Base-by-base conservation (phyloP, 2,113 vertebrate genomes). In the Oplegnathus fasciatus region DNA sequence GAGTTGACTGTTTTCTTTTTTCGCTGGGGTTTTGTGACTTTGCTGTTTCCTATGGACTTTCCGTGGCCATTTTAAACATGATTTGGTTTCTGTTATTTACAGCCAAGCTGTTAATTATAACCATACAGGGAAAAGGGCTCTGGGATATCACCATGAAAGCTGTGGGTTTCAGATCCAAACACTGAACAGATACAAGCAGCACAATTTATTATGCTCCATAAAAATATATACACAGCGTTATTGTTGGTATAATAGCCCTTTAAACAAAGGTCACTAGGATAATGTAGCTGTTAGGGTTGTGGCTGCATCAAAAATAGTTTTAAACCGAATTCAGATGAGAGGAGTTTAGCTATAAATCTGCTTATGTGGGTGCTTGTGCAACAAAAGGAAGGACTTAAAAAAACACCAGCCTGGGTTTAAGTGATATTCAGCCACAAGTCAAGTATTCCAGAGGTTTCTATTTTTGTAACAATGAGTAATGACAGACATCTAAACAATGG, bases 301-400 rank as follows among this genome's bases (percentile, higher is more conserved):
- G 78, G 86, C 80, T 86, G 65, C 70, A 85, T 83, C 83, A 58
- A 84, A n/a, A 90, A 88, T 60, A 69, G 55, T 82, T 88, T 85
- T 73, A 72, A 72, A 71, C 9, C 72, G 37, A 79, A 55, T 79
- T 78, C 58, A 88, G 75, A 83, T 69, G 64, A 42, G 65, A 57
- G n/a, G 13, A 69, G 15, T 44, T 10, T 17, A 52, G 40, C 64
- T 42, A 34, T 74, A 67, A 86, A 68, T 89, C 22, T 79, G 32
- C 32, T 81, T 32, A 26, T 85, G 80, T 76, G 61, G 26, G 58
- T 84, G 71, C 70, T 85, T 91, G 50, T 81, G 79, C 32, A 87
- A 88, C 89, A 84, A 88, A 86, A 81, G 44, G 71, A 30, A 72
- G 26, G 73, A 28, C n/a, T 75, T 70, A 28, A 80, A 83, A 76